Conservation (phyloP, 2,113 vertebrate species). For the Fulica atra region DNA sequence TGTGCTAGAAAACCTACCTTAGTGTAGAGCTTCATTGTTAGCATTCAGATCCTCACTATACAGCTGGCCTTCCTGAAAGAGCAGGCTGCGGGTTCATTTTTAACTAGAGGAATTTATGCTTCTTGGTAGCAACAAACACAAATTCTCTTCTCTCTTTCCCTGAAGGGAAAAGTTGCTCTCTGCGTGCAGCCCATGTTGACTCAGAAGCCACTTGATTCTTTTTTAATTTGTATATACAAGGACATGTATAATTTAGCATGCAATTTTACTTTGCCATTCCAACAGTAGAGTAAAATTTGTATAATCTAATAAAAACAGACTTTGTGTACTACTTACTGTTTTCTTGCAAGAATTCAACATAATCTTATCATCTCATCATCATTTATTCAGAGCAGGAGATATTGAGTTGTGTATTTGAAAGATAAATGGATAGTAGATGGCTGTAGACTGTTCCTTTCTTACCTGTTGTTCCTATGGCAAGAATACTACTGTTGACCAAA, state of each 20-base stretch:
- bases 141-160: neutral
- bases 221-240: neutral
- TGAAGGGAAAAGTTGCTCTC: neutral
- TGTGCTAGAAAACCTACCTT: neutral
- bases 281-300: neutral
- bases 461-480: neutral
- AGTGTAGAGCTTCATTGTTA: neutral
- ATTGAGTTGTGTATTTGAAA: neutral
- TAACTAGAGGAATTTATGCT: neutral
- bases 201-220: neutral
- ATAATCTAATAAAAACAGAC: neutral
- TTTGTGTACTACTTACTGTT: neutral
- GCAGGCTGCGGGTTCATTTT: neutral
- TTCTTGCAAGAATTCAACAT: neutral
- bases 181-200: neutral
- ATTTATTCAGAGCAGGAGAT: neutral
- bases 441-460: neutral
- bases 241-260: neutral
- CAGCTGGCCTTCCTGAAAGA: neutral
- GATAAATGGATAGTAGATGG: neutral
- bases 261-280: neutral
- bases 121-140: neutral
- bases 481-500: neutral
- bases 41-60: neutral
- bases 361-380: neutral